A percentile compares a stretch with the other conserved stretches of the same genome.
These are phyloP conservation scores for Corythoichthys haematopterus DNA, from an alignment of 2,113 vertebrate species.

Conservation along the genomic window DNA sequence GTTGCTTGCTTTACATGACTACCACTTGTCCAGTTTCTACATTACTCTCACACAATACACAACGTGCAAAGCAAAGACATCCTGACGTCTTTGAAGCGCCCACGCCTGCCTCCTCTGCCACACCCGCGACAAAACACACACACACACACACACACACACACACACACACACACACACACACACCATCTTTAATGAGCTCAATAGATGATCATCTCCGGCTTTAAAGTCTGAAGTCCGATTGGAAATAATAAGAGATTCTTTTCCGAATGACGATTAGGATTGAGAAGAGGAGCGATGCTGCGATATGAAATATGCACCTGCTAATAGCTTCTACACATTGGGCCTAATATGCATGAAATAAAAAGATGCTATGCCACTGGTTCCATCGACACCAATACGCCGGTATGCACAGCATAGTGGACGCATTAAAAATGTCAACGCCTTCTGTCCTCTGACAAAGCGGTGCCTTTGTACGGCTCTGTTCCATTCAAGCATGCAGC, in stretches of 20 bases:
- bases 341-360: conserved; percentile 40
- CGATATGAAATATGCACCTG: conserved; percentile 47
- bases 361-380: conserved; percentile 28
- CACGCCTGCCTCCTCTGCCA: conserved; percentile 65
- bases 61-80: neutral
- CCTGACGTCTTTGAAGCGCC: conserved; percentile 7
- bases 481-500: conserved; percentile 12
- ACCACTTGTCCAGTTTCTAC: neutral
- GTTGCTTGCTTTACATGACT: neutral
- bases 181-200: conserved; percentile 50
- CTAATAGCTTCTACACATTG: conserved; percentile 32
- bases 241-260: conserved; percentile 2
- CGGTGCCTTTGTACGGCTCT: conserved; percentile 16
- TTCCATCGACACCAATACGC: conserved; percentile 25
- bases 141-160: conserved; percentile 34
- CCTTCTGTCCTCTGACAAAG: conserved; percentile 51
- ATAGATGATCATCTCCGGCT: conserved; percentile 30
- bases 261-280: neutral
- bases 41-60: conserved; percentile 19
- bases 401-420: conserved; percentile 43
- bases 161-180: conserved; percentile 25
- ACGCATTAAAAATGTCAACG: conserved; percentile 46
- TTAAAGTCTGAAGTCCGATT: conserved; percentile 46
- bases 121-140: conserved; percentile 60
- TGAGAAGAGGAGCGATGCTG: neutral